phyloP scores from a whole-genome alignment of 2,888 invertebrate species.

The Volucella bombylans region DNA sequence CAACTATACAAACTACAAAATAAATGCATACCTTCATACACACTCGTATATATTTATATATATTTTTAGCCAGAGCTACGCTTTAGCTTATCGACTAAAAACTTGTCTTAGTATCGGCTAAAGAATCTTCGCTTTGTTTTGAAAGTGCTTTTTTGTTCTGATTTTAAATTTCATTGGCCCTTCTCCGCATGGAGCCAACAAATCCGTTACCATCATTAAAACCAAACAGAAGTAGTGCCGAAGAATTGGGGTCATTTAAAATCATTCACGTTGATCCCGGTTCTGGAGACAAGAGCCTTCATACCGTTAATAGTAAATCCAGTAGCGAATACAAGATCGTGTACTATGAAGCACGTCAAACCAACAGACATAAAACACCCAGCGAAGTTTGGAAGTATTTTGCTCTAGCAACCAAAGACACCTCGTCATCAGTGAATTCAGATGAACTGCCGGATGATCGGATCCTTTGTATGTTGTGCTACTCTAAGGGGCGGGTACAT shows the following conservation, averaged over 20 bases:
- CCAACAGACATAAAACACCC: conserved; percentile 62
- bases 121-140: conserved; percentile 62
- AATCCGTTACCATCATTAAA: conserved; percentile 2
- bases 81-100: conserved; percentile 21
- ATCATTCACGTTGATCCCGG: conserved; percentile 51
- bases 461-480: conserved; percentile 70
- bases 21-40: background rate
- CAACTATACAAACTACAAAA: conserved; percentile 11
- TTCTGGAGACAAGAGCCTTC: background rate
- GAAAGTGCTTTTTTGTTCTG: conserved; percentile 50
- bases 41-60: background rate
- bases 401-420: conserved; percentile 55
- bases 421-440: conserved; percentile 5
- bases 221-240: background rate
- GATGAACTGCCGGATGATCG: conserved; percentile 52
- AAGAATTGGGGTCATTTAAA: conserved; percentile 61
- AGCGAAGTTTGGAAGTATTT: conserved; percentile 71
- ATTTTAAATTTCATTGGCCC: conserved; percentile 8
- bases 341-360: conserved; percentile 51
- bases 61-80: conserved; percentile 17
- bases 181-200: conserved; percentile 31
- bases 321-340: conserved; percentile 64
- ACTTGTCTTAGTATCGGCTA: conserved; percentile 47
- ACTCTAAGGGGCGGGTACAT: conserved; percentile 62
- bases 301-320: conserved; percentile 8